Conservation (phyloP, 2,888 invertebrate species). For the Alsophila aescularia region DNA sequence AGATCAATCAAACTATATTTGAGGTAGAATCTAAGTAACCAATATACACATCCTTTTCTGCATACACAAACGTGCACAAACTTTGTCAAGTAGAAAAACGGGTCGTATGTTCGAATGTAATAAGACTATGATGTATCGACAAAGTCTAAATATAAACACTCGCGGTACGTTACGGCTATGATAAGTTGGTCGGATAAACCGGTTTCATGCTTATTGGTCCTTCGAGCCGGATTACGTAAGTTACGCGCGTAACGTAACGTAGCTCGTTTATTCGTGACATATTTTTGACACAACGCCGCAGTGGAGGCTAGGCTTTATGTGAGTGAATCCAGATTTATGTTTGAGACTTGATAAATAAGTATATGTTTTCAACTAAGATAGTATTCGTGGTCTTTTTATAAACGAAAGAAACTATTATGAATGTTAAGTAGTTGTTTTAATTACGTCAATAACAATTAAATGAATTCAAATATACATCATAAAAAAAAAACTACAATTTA, state of each 20-base stretch:
- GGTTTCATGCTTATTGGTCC: conserved; percentile 48
- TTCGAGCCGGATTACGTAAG: conserved; percentile 43
- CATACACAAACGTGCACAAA: conserved; percentile 26
- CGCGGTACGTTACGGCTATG: conserved; percentile 34
- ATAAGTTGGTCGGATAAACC: conserved; percentile 46
- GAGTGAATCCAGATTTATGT: conserved; percentile 9
- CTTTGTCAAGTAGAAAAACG: conserved; percentile 33
- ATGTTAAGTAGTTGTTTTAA: no score
- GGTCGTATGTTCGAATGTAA: conserved; percentile 29
- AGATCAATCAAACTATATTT: conserved; percentile 12
- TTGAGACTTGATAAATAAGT: not conserved
- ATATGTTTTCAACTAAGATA: no score
- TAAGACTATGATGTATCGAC: conserved; percentile 36
- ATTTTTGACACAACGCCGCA: conserved; percentile 37
- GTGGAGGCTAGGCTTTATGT: conserved; percentile 15
- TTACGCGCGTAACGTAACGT: conserved; percentile 39
- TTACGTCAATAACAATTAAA: no score
- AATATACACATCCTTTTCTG: conserved; percentile 17
- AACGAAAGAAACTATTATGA: no score
- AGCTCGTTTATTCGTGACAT: conserved; percentile 42
- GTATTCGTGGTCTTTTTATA: not conserved
- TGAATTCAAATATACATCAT: no score
- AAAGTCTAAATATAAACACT: conserved; percentile 39
- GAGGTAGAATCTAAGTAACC: conserved; percentile 5
- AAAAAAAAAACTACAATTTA: no score